Base-by-base conservation (phyloP, 35 echinoderm and acorn worm genomes). In the Ophiothrix spiculata region DNA sequence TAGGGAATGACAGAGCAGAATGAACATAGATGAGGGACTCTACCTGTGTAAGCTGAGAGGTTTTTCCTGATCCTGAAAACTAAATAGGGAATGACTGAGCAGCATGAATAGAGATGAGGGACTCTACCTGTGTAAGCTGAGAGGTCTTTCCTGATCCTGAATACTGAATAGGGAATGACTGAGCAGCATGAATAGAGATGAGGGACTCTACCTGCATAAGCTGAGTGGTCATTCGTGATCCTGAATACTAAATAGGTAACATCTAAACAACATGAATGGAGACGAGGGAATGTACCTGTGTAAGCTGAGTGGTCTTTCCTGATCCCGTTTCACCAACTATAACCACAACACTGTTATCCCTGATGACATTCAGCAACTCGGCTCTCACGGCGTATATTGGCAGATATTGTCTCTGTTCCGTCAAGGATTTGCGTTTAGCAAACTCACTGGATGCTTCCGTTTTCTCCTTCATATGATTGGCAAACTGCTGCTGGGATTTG, bases 301-400 rank as follows among this genome's bases (percentile, higher is more conserved):
- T 98, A 37, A 98, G 79, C 81, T 98, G 95, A 36, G 95, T 99
- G 8, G 96, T 99, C 56, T 99, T 99, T 14, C 96, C 96, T 39
- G 96, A 99, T 14, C 96, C 96, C 38, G 96, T 99, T 69, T 99
- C 96, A n/a, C 96, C 96, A 4, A 99, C 96, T 35, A 99, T 99
- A 25, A 99, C 79, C 0, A 99, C 89, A 29, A 99, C 96, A 63
- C 64, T 94, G 86, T 99, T 99, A 56, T 99, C 96, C 33, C 96
- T 56, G 38, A 99, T 99, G 82, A 99, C 81, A 39, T 89, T 99
- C 4, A 99, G 76, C 19, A 99, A 74, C 80, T 94, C 89, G 21
- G 93, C 85, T 32, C 92, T 77, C 31, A 87, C 92, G 35, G 96
- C 92, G 84, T 82, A 99, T 33, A 99, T 82, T 1, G 95, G 95